Evolutionary conservation across 2,113 vertebrate genomes (phyloP).

Genomic region (Hiodon tergisus): DNA sequence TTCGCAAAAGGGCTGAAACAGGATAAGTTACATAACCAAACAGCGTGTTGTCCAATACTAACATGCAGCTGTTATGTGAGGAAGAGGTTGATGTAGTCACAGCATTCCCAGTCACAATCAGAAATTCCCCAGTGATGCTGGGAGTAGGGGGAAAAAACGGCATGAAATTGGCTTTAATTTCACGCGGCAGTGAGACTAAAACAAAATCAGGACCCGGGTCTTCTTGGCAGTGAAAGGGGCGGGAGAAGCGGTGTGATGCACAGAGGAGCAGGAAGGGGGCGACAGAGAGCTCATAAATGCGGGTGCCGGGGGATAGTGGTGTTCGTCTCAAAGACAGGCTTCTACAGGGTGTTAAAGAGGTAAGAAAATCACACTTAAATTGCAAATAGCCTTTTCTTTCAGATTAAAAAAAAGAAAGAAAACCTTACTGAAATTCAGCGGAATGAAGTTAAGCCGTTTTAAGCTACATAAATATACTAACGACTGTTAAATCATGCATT

Average conservation of each 20-base stretch:
- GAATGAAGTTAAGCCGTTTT: too few relatives aligned
- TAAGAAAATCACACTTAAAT: too few relatives aligned
- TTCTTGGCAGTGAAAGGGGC: not conserved
- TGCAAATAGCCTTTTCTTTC: too few relatives aligned
- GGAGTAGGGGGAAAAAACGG: slow-evolving; percentile 45
- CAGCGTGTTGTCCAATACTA: not conserved
- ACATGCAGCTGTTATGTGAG: not conserved
- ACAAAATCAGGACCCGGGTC: not conserved
- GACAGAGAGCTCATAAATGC: too few relatives aligned
- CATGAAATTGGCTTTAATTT: slow-evolving; percentile 53
- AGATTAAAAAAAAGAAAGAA: too few relatives aligned
- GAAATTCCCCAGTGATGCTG: slow-evolving; percentile 53
- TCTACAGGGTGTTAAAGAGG: too few relatives aligned
- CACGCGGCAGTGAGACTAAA: slow-evolving; percentile 21
- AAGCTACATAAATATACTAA: too few relatives aligned
- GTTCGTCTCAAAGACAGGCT: too few relatives aligned
- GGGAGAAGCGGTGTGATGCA: not conserved
- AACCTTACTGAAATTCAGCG: too few relatives aligned
- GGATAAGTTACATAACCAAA: not conserved
- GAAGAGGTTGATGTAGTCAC: slow-evolving; percentile 36
- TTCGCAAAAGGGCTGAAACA: not conserved
- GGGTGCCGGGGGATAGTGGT: too few relatives aligned
- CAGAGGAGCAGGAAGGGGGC: too few relatives aligned
- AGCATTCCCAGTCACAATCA: slow-evolving; percentile 59
- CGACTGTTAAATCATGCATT: too few relatives aligned